Conservation (phyloP, 2,888 invertebrate genomes). For the Euzetes globulus region DNA sequence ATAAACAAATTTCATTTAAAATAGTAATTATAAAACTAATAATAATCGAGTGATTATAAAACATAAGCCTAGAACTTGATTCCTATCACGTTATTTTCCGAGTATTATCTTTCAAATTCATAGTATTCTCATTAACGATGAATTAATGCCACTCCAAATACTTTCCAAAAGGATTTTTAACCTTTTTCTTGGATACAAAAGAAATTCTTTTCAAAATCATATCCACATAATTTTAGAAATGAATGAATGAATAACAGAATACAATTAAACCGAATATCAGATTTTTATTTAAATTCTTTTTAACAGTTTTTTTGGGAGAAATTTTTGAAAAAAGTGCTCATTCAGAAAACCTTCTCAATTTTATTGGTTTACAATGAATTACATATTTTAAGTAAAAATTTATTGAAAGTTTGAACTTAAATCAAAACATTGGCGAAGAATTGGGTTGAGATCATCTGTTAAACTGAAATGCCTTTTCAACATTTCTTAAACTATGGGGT, state of each 20-base stretch:
- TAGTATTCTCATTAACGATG: background rate
- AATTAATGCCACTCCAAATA: background rate
- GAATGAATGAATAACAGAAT: too few species aligned
- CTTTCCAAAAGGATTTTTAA: background rate
- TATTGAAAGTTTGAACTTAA: background rate
- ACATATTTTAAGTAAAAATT: too few species aligned
- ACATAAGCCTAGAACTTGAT: background rate
- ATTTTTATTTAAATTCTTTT: too few species aligned
- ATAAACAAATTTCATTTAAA: too few species aligned
- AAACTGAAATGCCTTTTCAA: background rate
- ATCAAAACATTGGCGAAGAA: background rate
- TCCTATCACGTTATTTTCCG: background rate
- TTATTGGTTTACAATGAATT: background rate
- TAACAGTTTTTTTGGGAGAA: background rate
- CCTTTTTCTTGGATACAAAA: too few species aligned
- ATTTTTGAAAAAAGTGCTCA: background rate
- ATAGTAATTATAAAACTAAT: background rate
- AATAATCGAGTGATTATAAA: background rate
- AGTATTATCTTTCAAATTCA: background rate
- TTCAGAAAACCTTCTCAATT: background rate
- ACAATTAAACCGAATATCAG: too few species aligned
- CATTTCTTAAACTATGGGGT: too few species aligned
- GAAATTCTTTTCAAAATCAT: too few species aligned
- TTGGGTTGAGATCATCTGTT: background rate
- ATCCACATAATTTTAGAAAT: too few species aligned